These are phyloP conservation scores for Harpagifer antarcticus DNA, from an alignment of 2,797 vertebrate species.

Conservation along the genomic window DNA sequence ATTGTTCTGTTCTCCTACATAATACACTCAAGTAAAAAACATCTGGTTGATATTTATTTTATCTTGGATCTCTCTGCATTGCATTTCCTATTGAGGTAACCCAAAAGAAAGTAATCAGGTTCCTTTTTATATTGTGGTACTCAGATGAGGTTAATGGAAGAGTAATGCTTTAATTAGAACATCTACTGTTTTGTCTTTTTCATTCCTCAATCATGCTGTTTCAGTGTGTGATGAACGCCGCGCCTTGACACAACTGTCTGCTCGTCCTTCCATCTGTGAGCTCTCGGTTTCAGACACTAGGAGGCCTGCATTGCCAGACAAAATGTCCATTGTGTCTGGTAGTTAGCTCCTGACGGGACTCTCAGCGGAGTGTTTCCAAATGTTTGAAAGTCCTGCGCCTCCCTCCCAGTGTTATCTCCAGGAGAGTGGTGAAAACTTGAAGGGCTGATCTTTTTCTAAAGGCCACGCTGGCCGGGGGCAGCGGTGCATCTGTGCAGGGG, in stretches of 20 bases:
- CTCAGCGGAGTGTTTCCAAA: constrained; percentile 73
- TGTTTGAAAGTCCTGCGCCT: constrained; percentile 67
- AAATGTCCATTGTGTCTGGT: constrained; percentile 74
- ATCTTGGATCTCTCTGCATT: no score
- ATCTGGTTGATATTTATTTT: no score
- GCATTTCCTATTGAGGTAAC: no score
- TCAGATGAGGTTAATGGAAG: no score
- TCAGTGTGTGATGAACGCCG: constrained; percentile 20
- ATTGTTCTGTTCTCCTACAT: no score
- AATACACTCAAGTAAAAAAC: no score
- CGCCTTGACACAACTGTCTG: constrained; percentile 46
- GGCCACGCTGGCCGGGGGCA: constrained; percentile 70
- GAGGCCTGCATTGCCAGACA: constrained; percentile 60
- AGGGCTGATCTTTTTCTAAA: constrained; percentile 76
- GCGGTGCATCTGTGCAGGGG: constrained; percentile 79
- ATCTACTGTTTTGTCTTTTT: not conserved
- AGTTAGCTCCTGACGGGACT: constrained; percentile 61
- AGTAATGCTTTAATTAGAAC: not conserved
- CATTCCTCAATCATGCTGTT: not conserved
- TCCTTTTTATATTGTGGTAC: no score
- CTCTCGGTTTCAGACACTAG: constrained; percentile 62
- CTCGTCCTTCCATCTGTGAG: constrained; percentile 62
- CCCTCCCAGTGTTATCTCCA: constrained; percentile 74
- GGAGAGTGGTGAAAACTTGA: constrained; percentile 81
- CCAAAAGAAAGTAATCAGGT: no score